These are phyloP conservation scores for Camptogramma bilineatum DNA, from an alignment of 2,888 invertebrate species.

Conservation along the genomic window DNA sequence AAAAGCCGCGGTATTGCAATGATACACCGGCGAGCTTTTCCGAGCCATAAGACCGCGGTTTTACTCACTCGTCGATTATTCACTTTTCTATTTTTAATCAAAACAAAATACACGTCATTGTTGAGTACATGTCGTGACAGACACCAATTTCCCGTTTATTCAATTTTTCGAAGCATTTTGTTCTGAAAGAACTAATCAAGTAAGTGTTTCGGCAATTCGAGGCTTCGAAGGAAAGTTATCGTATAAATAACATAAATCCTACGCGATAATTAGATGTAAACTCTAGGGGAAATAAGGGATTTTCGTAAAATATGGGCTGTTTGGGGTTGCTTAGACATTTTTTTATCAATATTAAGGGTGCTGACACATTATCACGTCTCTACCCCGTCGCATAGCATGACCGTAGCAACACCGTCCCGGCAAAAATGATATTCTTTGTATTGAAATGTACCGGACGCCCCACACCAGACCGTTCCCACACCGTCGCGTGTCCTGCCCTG, in stretches of 20 bases:
- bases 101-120: not conserved
- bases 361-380: too few relatives aligned
- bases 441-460: too few relatives aligned
- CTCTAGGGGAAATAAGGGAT: constrained; percentile 19
- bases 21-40: too few relatives aligned
- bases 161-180: constrained; percentile 23
- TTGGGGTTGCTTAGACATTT: not conserved
- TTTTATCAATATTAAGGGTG: too few relatives aligned
- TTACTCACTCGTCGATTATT: not conserved
- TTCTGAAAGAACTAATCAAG: constrained; percentile 29
- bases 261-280: constrained; percentile 27
- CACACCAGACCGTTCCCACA: too few relatives aligned
- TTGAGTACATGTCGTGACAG: not conserved
- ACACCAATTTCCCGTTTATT: constrained; percentile 7
- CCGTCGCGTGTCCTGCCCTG: too few relatives aligned
- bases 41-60: too few relatives aligned
- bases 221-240: constrained; percentile 16
- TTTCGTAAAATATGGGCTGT: constrained; percentile 14
- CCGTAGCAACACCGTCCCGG: too few relatives aligned
- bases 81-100: too few relatives aligned
- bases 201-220: constrained; percentile 24
- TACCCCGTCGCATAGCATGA: too few relatives aligned
- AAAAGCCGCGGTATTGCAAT: too few relatives aligned
- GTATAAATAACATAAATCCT: constrained; percentile 31
- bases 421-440: too few relatives aligned